Percentiles rank a stretch among this genome's conserved stretches.
Evolutionary conservation across 2,888 invertebrate genomes (phyloP).

Genomic region (Sipha maydis): DNA sequence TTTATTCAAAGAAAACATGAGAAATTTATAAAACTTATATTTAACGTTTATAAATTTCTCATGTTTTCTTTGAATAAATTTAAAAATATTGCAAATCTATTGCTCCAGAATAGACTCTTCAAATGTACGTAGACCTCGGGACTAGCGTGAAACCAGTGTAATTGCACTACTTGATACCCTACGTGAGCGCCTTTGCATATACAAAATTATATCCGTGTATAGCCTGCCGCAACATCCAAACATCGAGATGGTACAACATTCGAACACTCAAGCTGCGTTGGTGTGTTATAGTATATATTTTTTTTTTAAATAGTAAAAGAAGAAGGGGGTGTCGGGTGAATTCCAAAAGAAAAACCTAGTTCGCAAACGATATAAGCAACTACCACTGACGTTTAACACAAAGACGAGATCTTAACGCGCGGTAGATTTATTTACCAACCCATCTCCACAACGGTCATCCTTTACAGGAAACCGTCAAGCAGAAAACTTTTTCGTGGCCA

Average conservation of each 20-base stretch:
- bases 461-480: slow-evolving; percentile 46
- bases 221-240: too few relatives aligned
- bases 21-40: too few relatives aligned
- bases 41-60: too few relatives aligned
- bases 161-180: too few relatives aligned
- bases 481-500: slow-evolving; percentile 61
- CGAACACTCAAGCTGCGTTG: neutral
- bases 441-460: neutral
- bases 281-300: neutral
- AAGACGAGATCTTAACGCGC: slow-evolving; percentile 56
- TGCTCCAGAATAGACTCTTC: too few relatives aligned
- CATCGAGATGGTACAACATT: neutral
- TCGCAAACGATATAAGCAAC: slow-evolving; percentile 3
- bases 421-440: slow-evolving; percentile 62
- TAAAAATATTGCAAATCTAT: too few relatives aligned
- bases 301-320: neutral
- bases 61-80: too few relatives aligned
- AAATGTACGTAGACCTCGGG: too few relatives aligned
- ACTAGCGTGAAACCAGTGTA: too few relatives aligned
- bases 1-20: too few relatives aligned
- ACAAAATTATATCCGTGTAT: too few relatives aligned
- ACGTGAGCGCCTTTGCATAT: too few relatives aligned
- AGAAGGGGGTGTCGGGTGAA: neutral
- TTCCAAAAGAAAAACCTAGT: neutral
- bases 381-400: slow-evolving; percentile 34